These are phyloP conservation scores for Xanthostigma xanthostigma DNA, from an alignment of 2,888 invertebrate species.

Conservation along the genomic window DNA sequence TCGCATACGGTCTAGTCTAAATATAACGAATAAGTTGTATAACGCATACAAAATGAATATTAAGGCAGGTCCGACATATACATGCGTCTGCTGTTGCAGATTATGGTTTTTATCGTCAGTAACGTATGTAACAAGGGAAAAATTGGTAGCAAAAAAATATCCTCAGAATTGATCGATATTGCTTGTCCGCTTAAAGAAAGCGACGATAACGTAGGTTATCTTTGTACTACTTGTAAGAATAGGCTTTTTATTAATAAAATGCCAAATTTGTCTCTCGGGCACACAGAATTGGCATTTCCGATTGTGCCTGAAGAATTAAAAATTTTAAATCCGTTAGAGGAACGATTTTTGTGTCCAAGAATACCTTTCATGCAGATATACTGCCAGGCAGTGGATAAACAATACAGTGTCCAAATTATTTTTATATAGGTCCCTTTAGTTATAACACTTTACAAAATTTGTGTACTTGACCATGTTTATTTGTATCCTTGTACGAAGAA, in stretches of 20 bases:
- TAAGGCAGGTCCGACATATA: not conserved
- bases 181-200: not conserved
- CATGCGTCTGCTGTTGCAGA: not conserved
- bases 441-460: too few relatives aligned
- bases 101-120: not conserved
- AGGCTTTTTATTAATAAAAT: not conserved
- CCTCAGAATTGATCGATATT: not conserved
- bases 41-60: not conserved
- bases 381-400: not conserved
- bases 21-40: not conserved
- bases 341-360: not conserved
- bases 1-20: too few relatives aligned
- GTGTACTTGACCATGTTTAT: too few relatives aligned
- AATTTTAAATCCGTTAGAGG: not conserved
- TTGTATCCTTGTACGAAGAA: too few relatives aligned
- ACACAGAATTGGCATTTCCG: not conserved
- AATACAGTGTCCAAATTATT: not conserved
- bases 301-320: not conserved
- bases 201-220: not conserved
- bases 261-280: not conserved
- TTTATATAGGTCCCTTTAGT: too few relatives aligned
- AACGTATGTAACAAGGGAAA: not conserved
- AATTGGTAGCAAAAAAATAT: not conserved
- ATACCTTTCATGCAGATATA: not conserved
- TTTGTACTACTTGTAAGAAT: not conserved